phyloP scores from a whole-genome alignment of 2,888 invertebrate genomes.

The Cheilosia soror region DNA sequence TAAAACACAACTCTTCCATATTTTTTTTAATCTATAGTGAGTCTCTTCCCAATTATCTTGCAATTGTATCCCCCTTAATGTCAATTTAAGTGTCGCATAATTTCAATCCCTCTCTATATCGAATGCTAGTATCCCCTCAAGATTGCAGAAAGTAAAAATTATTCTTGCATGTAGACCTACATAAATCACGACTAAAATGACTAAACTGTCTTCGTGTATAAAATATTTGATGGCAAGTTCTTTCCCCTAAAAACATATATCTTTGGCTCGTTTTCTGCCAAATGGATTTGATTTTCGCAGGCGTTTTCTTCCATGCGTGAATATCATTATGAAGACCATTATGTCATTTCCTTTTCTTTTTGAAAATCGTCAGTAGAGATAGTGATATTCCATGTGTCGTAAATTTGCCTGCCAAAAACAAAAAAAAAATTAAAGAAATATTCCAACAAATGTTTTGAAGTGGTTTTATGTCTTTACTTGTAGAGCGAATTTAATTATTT shows the following conservation, averaged over 20 bases:
- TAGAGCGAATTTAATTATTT: conserved; percentile 1
- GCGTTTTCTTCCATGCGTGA: conserved; percentile 9
- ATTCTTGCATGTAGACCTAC: neutral
- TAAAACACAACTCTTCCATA: neutral
- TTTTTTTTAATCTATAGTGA: neutral
- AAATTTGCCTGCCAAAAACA: conserved; percentile 18
- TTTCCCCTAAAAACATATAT: neutral
- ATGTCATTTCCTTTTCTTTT: conserved; percentile 29
- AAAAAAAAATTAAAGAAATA: neutral
- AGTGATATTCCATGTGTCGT: neutral
- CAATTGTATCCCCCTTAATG: conserved; percentile 11
- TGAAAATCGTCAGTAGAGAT: neutral
- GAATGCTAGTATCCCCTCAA: neutral
- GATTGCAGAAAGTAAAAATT: neutral
- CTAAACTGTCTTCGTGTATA: conserved; percentile 8
- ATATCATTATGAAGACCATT: conserved; percentile 11
- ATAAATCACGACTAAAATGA: conserved; percentile 31
- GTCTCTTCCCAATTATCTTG: neutral
- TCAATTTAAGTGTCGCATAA: conserved; percentile 21
- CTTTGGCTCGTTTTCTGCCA: neutral
- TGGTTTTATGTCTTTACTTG: conserved; percentile 15
- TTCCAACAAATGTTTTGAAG: conserved; percentile 19
- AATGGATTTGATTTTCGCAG: conserved; percentile 8
- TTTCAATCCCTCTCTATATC: neutral
- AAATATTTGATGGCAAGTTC: conserved; percentile 3